phyloP scores from a whole-genome alignment of 2,797 vertebrate species.

The Typhlichthys subterraneus region DNA sequence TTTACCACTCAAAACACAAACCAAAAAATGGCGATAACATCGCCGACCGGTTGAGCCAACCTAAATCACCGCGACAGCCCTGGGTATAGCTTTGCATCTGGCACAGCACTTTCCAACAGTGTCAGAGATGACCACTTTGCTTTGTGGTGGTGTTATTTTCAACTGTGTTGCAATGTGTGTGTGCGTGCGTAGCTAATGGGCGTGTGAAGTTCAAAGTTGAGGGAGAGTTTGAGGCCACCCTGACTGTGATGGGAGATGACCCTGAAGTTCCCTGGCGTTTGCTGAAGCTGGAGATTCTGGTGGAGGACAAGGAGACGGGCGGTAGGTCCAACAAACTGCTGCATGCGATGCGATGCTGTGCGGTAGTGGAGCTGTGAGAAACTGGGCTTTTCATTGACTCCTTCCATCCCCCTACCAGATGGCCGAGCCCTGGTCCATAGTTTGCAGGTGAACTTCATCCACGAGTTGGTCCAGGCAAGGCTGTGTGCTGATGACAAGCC shows the following conservation, averaged over 20 bases:
- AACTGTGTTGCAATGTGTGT: not conserved
- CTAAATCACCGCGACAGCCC: too few relatives aligned
- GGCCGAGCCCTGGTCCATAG: slow-evolving; percentile 95
- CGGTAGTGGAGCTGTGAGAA: too few relatives aligned
- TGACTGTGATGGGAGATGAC: slow-evolving; percentile 99
- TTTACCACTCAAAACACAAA: too few relatives aligned
- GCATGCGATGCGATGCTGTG: not conserved
- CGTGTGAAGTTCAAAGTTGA: slow-evolving; percentile 98
- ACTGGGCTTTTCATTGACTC: not conserved
- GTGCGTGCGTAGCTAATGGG: slow-evolving; percentile 85
- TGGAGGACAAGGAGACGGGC: slow-evolving; percentile 98
- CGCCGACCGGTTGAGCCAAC: too few relatives aligned
- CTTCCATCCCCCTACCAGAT: slow-evolving; percentile 72
- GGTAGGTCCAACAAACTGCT: slow-evolving; percentile 69
- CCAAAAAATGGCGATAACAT: too few relatives aligned
- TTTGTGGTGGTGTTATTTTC: not conserved
- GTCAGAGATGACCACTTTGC: too few relatives aligned
- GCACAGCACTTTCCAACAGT: too few relatives aligned
- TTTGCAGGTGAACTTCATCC: slow-evolving; percentile 98
- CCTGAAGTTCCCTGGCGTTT: slow-evolving; percentile 98
- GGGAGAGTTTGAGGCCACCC: slow-evolving; percentile 97
- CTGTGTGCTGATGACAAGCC: slow-evolving; percentile 98
- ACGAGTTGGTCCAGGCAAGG: slow-evolving; percentile 96
- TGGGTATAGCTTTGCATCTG: too few relatives aligned
- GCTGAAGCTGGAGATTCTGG: slow-evolving; percentile 95